A percentile compares a stretch with the other conserved stretches of the same genome.
These are phyloP conservation scores for Proisotoma minuta DNA, from an alignment of 2,888 invertebrate species.

Conservation along the genomic window DNA sequence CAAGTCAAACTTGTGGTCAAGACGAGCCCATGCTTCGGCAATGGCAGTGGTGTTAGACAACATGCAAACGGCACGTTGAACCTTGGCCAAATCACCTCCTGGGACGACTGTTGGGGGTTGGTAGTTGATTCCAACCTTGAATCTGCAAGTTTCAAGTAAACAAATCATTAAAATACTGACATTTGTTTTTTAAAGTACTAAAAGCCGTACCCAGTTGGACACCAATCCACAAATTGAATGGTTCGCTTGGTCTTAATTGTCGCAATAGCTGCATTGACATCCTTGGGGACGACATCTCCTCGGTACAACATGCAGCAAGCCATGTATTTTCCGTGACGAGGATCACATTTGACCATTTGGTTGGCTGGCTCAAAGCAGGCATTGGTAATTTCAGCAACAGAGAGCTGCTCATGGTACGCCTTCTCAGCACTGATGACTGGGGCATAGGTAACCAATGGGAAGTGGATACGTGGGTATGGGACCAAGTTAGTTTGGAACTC, in stretches of 20 bases:
- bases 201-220: slow-evolving; percentile 54
- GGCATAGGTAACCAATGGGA: slow-evolving; percentile 51
- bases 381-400: slow-evolving; percentile 73
- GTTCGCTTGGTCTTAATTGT: slow-evolving; percentile 63
- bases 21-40: slow-evolving; percentile 93
- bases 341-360: slow-evolving; percentile 62
- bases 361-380: slow-evolving; percentile 94
- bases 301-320: slow-evolving; percentile 74
- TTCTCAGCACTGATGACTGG: slow-evolving; percentile 64
- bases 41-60: slow-evolving; percentile 89
- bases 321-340: slow-evolving; percentile 50
- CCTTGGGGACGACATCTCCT: slow-evolving; percentile 80
- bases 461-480: slow-evolving; percentile 57
- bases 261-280: slow-evolving; percentile 68
- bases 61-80: slow-evolving; percentile 77
- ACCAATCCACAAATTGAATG: slow-evolving; percentile 57
- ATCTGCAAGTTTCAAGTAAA: too few relatives aligned
- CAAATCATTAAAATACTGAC: too few relatives aligned
- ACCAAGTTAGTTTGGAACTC: slow-evolving; percentile 74
- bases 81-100: slow-evolving; percentile 58
- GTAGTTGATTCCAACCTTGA: slow-evolving; percentile 43
- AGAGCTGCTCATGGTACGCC: slow-evolving; percentile 69
- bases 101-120: slow-evolving; percentile 45
- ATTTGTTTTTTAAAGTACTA: too few relatives aligned
- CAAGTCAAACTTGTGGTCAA: slow-evolving; percentile 93